Conservation (phyloP, 1,140 invertebrate species). For the Sarcophaga peregrina region DNA sequence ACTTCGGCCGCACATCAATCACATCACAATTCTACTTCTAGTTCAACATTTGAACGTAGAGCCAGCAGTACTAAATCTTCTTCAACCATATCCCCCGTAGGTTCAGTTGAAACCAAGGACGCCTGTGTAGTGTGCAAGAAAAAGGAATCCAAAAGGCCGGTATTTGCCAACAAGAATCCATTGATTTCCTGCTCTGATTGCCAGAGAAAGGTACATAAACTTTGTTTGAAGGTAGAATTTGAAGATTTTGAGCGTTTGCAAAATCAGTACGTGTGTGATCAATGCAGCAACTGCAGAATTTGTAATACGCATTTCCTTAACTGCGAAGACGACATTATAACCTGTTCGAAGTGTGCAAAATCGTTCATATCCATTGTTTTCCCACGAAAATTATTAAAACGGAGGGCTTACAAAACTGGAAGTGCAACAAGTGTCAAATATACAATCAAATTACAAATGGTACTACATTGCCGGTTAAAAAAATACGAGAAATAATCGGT, state of each 20-base stretch:
- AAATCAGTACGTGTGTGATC: constrained; percentile 44
- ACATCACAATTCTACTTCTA: background rate
- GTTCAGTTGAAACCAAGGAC: background rate
- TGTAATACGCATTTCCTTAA: constrained; percentile 30
- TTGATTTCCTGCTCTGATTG: constrained; percentile 46
- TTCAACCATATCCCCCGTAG: background rate
- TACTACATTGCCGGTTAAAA: constrained; percentile 42
- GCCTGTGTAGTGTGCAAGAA: constrained; percentile 44
- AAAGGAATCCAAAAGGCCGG: constrained; percentile 40
- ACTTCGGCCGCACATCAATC: constrained; percentile 15
- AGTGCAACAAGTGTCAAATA: constrained; percentile 50
- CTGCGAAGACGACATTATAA: constrained; percentile 37
- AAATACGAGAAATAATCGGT: constrained; percentile 44
- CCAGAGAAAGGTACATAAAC: constrained; percentile 42
- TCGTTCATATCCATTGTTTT: constrained; percentile 56
- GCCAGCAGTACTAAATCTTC: background rate
- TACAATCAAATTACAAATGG: constrained; percentile 8
- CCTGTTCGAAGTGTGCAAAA: constrained; percentile 56
- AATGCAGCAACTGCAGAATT: constrained; percentile 41
- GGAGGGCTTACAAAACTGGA: constrained; percentile 51
- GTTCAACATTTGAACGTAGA: constrained; percentile 7
- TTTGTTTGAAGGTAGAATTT: constrained; percentile 44
- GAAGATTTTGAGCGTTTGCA: constrained; percentile 39
- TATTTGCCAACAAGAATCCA: constrained; percentile 41
- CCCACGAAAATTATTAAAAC: constrained; percentile 48